These are phyloP conservation scores for Lasioglossum baleicum DNA, from an alignment of 1,140 invertebrate species.

Conservation along the genomic window DNA sequence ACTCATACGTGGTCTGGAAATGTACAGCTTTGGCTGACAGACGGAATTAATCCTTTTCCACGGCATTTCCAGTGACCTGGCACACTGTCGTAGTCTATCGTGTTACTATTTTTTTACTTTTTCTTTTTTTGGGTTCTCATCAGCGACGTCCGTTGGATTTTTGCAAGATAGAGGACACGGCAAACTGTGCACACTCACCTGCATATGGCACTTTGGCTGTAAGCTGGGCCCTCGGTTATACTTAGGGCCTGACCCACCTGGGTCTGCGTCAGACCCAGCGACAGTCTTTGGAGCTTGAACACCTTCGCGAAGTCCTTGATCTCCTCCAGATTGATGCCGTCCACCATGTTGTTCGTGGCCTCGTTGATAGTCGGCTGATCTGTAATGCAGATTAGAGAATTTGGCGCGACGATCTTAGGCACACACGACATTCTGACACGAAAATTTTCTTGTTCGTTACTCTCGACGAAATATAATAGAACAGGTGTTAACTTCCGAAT, in stretches of 20 bases:
- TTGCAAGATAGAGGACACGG: conserved; percentile 24
- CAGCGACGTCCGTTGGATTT: conserved; percentile 47
- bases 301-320: conserved; percentile 99
- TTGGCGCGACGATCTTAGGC: background rate
- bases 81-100: conserved; percentile 57
- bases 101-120: conserved; percentile 1
- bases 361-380: conserved; percentile 95
- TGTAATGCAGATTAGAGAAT: conserved; percentile 72
- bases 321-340: conserved; percentile 97
- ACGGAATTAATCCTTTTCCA: conserved; percentile 40
- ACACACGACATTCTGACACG: too few species aligned
- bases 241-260: conserved; percentile 97
- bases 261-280: conserved; percentile 96
- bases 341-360: conserved; percentile 95
- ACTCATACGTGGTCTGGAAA: background rate
- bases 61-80: conserved; percentile 78
- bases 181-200: conserved; percentile 83
- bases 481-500: too few species aligned
- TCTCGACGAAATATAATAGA: too few species aligned
- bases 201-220: conserved; percentile 99
- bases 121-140: conserved; percentile 39
- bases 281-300: conserved; percentile 95
- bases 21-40: conserved; percentile 1
- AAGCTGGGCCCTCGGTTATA: conserved; percentile 97
- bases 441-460: too few species aligned